Percentiles rank a stretch among this genome's conserved stretches.
phyloP scores from a whole-genome alignment of 2,113 vertebrate genomes.

The Antechinus stuartii region DNA sequence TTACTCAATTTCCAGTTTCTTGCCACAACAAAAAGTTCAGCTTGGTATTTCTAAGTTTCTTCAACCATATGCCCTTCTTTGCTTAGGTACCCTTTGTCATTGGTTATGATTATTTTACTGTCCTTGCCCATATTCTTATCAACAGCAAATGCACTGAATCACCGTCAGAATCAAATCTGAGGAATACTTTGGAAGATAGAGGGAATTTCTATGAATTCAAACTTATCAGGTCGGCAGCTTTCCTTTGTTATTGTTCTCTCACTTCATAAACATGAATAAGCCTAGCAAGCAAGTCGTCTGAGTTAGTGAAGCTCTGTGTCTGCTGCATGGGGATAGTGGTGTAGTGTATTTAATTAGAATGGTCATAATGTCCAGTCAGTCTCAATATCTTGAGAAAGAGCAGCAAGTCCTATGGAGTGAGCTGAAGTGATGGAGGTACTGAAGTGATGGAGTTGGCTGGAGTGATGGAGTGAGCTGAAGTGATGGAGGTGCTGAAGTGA shows the following conservation, averaged over 20 bases:
- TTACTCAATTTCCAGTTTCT: too few species aligned
- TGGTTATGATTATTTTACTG: constrained; percentile 91
- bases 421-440: constrained; percentile 87
- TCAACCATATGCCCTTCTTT: constrained; percentile 90
- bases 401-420: constrained; percentile 77
- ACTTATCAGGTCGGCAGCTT: constrained; percentile 70
- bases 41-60: constrained; percentile 89
- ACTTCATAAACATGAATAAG: constrained; percentile 73
- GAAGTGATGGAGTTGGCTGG: constrained; percentile 81
- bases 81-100: constrained; percentile 89
- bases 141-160: constrained; percentile 68
- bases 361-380: constrained; percentile 84
- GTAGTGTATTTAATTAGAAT: constrained; percentile 49
- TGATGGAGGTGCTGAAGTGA: constrained; percentile 90
- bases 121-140: constrained; percentile 67
- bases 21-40: constrained; percentile 64
- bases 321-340: constrained; percentile 71
- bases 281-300: constrained; percentile 73
- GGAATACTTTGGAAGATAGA: constrained; percentile 75
- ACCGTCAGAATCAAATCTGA: constrained; percentile 65
- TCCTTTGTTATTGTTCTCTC: constrained; percentile 81
- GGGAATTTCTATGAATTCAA: constrained; percentile 78
- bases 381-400: constrained; percentile 84
- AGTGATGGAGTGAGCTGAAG: constrained; percentile 74
- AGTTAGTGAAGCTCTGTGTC: constrained; percentile 84